phyloP scores from a whole-genome alignment of 2,888 invertebrate species.

The Orthosia gracilis region DNA sequence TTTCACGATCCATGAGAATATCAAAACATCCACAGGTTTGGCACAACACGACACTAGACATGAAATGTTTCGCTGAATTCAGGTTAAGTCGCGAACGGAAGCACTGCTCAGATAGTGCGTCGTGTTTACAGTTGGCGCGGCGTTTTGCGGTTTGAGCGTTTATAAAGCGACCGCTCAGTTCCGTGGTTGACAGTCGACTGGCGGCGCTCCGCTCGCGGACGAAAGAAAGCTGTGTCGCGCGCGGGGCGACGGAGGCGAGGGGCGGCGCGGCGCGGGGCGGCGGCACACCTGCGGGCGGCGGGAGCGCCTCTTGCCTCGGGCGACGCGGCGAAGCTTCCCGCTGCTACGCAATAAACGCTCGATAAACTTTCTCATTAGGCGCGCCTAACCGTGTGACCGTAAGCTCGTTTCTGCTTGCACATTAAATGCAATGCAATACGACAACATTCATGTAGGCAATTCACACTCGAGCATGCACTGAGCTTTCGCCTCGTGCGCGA shows the following conservation, averaged over 20 bases:
- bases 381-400: constrained; percentile 90
- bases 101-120: constrained; percentile 86
- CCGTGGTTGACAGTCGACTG: constrained; percentile 88
- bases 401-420: constrained; percentile 88
- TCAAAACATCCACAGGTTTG: constrained; percentile 83
- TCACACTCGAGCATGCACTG: constrained; percentile 76
- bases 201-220: constrained; percentile 71
- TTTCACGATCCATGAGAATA: constrained; percentile 80
- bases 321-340: constrained; percentile 87
- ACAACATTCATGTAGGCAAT: constrained; percentile 81
- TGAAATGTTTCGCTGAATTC: constrained; percentile 79
- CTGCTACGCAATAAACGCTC: constrained; percentile 91
- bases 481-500: constrained; percentile 75
- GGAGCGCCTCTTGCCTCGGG: constrained; percentile 81
- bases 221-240: constrained; percentile 81
- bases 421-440: constrained; percentile 85
- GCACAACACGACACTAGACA: constrained; percentile 87
- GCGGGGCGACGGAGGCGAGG: constrained; percentile 75
- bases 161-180: constrained; percentile 76
- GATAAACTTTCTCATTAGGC: constrained; percentile 91
- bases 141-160: constrained; percentile 72
- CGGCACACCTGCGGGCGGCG: constrained; percentile 87
- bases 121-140: constrained; percentile 90
- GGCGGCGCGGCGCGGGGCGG: constrained; percentile 72
- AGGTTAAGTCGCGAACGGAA: constrained; percentile 87